A percentile compares a stretch with the other conserved stretches of the same genome.
Evolutionary conservation across 2,113 vertebrate genomes (phyloP).

Genomic region (Ellobius talpinus): DNA sequence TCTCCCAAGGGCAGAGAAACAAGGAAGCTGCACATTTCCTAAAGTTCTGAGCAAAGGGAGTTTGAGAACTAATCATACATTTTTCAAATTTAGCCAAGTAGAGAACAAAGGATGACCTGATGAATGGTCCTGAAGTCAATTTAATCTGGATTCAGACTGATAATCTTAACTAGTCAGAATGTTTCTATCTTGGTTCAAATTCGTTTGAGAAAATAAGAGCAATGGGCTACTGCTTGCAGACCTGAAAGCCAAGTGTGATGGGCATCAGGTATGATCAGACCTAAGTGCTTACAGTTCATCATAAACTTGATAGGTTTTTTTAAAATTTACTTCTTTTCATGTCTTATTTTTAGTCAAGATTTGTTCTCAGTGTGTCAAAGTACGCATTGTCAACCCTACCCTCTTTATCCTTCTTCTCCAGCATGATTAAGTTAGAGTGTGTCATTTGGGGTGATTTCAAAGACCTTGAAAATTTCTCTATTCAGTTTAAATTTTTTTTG

Average conservation of each 20-base stretch:
- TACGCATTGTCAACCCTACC: background rate
- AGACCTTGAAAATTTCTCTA: background rate
- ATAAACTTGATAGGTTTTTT: background rate
- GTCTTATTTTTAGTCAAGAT: background rate
- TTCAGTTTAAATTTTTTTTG: background rate
- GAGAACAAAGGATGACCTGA: background rate
- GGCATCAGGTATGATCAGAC: background rate
- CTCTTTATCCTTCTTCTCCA: background rate
- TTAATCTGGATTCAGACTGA: background rate
- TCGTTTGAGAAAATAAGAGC: background rate
- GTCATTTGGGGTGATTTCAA: background rate
- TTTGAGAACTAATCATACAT: background rate
- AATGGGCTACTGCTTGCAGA: background rate
- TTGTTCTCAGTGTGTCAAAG: background rate
- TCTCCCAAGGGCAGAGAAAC: background rate
- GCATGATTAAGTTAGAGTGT: background rate
- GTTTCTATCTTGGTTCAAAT: background rate
- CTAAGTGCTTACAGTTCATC: background rate
- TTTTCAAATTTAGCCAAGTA: background rate
- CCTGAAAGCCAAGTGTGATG: background rate
- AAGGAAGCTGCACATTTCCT: background rate
- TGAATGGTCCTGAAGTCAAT: background rate
- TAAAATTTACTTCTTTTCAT: background rate
- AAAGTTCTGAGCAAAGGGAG: slow-evolving; percentile 19
- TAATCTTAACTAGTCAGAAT: background rate